Percentiles rank a stretch among this genome's conserved stretches.
phyloP scores from a whole-genome alignment of 2,797 vertebrate genomes.

The Enoplosus armatus region DNA sequence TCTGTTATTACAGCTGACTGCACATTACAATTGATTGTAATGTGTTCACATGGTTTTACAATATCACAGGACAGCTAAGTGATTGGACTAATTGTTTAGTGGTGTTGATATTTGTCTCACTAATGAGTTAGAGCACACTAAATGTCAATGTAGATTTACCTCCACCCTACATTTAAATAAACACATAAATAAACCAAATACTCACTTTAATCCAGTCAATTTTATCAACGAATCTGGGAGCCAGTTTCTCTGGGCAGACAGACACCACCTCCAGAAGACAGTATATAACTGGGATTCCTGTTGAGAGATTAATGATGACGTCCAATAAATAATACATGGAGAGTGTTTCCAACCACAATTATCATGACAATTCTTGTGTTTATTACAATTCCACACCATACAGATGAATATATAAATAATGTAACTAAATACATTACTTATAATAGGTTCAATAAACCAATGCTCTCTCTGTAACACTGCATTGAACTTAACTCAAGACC shows the following conservation, averaged over 20 bases:
- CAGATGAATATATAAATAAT: background rate
- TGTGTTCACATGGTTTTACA: conserved; percentile 4
- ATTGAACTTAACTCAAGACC: background rate
- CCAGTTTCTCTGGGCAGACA: conserved; percentile 94
- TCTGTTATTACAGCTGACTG: conserved; percentile 22
- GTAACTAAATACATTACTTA: background rate
- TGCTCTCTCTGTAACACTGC: background rate
- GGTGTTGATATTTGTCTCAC: background rate
- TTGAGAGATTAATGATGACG: conserved; percentile 14
- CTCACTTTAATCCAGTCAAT: conserved; percentile 98
- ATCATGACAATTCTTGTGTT: background rate
- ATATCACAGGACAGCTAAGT: background rate
- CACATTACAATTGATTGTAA: background rate
- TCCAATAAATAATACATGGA: background rate
- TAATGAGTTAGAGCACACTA: background rate
- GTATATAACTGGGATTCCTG: conserved; percentile 98
- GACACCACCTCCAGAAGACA: conserved; percentile 96
- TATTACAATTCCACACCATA: background rate
- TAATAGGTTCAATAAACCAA: background rate
- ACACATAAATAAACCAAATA: conserved; percentile 11
- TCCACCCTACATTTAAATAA: background rate
- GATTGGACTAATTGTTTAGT: background rate
- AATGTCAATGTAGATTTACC: background rate
- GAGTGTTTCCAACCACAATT: background rate
- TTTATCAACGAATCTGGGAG: conserved; percentile 91